Evolutionary conservation across 2,113 vertebrate genomes (phyloP).

Genomic region (Pao palembangensis): DNA sequence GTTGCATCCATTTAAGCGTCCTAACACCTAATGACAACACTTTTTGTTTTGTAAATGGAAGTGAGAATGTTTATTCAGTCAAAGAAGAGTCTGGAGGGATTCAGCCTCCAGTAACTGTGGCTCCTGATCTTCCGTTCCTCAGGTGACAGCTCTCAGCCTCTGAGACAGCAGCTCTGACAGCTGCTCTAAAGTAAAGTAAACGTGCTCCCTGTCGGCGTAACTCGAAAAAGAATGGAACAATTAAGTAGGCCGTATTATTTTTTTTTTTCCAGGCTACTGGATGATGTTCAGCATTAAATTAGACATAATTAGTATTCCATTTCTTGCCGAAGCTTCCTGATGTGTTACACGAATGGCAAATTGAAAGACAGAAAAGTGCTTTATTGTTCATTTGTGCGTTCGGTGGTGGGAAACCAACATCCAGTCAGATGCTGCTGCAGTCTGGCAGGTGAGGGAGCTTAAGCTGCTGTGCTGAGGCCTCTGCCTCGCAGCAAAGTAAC

Average conservation of each 20-base stretch:
- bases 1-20: slow-evolving; percentile 23
- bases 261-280: slow-evolving; percentile 53
- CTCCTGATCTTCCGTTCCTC: slow-evolving; percentile 42
- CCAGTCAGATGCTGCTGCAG: slow-evolving; percentile 22
- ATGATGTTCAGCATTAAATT: slow-evolving; percentile 52
- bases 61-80: slow-evolving; percentile 44
- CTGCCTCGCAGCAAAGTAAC: slow-evolving; percentile 41
- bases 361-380: slow-evolving; percentile 27
- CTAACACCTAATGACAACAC: too few species aligned
- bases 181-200: slow-evolving; percentile 53
- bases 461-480: slow-evolving; percentile 28
- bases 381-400: slow-evolving; percentile 26
- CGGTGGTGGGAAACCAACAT: slow-evolving; percentile 3
- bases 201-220: slow-evolving; percentile 30
- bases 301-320: slow-evolving; percentile 46
- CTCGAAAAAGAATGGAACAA: slow-evolving; percentile 35
- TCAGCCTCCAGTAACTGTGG: slow-evolving; percentile 28
- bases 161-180: slow-evolving; percentile 56
- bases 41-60: too few species aligned
- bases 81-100: slow-evolving; percentile 24
- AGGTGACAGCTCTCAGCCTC: slow-evolving; percentile 45
- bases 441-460: slow-evolving; percentile 37
- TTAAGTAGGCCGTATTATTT: slow-evolving; percentile 49
- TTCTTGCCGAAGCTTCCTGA: slow-evolving; percentile 27
- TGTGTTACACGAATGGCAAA: slow-evolving; percentile 30